Base-by-base conservation (phyloP, 2,888 invertebrate species). In the Actias luna region DNA sequence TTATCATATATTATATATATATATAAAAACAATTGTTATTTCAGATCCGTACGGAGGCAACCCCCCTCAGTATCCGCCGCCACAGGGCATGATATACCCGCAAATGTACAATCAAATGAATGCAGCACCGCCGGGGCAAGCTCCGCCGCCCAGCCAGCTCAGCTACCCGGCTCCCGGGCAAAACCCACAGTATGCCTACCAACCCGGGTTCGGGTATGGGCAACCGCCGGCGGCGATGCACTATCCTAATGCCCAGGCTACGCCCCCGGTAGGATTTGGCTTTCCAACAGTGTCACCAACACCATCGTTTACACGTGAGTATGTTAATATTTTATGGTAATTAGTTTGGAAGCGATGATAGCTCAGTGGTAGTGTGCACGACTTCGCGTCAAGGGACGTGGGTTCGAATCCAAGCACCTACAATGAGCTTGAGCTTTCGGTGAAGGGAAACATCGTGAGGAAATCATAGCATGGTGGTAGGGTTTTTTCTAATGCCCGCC, bases 1-100 rank as follows among this genome's bases (percentile, higher is more conserved):
- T n/a, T n/a, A n/a, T n/a, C n/a, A n/a, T n/a, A n/a, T 46, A 46
- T 5, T 18, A 16, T 22, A 46, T 22, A 46, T n/a, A 55, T 29
- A n/a, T 8, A 55, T n/a, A 1, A 8, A 55, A 29, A n/a, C 29
- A 1, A 18, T 7, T n/a, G n/a, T 55, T 59, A 61, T 85, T 85
- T 67, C 80, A 90, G 89, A 83, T 79, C 87, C 88, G 1, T 84
- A 86, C 67, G 83, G 79, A 58, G 75, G 79, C 58, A 80, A 80
- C 61, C 78, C 78, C 12, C 83, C 80, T 4, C 87, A 89, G 42
- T 86, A 87, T 66, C 89, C 87, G 1, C 85, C 86, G 33, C 82
- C 83, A 1, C 86, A 83, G 64, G 82, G 83, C 39, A 83, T 79
- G 59, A 83, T 88, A 3, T 89, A 89, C 68, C 89, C 89, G 5